A percentile compares a stretch with the other conserved stretches of the same genome.
Conservation (phyloP, 1,140 invertebrate species). For the Drosophila ficusphila region DNA sequence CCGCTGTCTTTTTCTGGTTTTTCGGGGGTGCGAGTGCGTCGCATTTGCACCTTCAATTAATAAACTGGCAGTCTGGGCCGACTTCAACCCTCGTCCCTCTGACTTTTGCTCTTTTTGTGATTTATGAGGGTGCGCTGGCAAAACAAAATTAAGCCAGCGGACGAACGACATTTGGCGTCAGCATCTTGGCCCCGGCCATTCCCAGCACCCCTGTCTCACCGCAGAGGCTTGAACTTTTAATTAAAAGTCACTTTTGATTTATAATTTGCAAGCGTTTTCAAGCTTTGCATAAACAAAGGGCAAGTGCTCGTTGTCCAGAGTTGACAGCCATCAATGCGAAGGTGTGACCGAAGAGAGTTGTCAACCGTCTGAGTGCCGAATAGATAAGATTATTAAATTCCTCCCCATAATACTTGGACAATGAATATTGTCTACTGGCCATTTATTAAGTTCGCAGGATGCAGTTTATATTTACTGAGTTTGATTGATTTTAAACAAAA, state of each 20-base stretch:
- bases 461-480: too few relatives aligned
- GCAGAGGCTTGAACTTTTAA: slow-evolving; percentile 70
- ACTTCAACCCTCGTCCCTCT: slow-evolving; percentile 50
- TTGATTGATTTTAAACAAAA: too few relatives aligned
- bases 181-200: slow-evolving; percentile 58
- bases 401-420: too few relatives aligned
- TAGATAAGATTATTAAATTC: background rate
- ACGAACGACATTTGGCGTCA: slow-evolving; percentile 75
- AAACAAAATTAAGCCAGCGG: slow-evolving; percentile 77
- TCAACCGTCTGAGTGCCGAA: background rate
- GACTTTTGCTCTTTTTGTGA: slow-evolving; percentile 60
- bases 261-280: slow-evolving; percentile 68
- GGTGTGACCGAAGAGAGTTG: slow-evolving; percentile 11
- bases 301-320: slow-evolving; percentile 26
- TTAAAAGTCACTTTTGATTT: slow-evolving; percentile 83
- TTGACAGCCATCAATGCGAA: slow-evolving; percentile 34
- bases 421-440: too few relatives aligned
- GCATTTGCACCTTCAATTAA: slow-evolving; percentile 81
- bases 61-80: slow-evolving; percentile 40
- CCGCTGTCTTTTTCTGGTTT: slow-evolving; percentile 50
- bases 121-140: slow-evolving; percentile 78
- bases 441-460: too few relatives aligned
- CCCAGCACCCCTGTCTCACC: slow-evolving; percentile 1
- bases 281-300: slow-evolving; percentile 61
- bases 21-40: slow-evolving; percentile 70